These are phyloP conservation scores for Petrocephalus sullivani DNA, from an alignment of 2,797 vertebrate genomes.

Conservation along the genomic window DNA sequence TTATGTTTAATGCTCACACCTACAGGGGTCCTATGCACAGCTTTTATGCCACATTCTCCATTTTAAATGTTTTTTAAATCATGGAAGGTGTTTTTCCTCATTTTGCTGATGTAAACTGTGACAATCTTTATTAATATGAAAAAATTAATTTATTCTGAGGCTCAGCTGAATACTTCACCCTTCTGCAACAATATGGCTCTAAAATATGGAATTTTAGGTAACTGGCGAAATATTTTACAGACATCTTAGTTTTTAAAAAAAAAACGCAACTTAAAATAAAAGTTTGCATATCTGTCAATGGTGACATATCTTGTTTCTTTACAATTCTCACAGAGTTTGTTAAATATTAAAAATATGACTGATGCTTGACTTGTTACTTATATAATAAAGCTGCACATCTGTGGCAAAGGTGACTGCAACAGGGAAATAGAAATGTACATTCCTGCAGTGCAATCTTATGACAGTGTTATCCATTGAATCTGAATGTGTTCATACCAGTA, in stretches of 20 bases:
- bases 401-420: slow-evolving; percentile 35
- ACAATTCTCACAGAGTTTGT: slow-evolving; percentile 26
- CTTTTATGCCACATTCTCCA: neutral
- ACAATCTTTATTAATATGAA: slow-evolving; percentile 22
- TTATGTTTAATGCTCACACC: slow-evolving; percentile 5
- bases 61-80: neutral
- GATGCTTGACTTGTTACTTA: slow-evolving; percentile 30
- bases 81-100: slow-evolving; percentile 1
- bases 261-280: slow-evolving; percentile 27
- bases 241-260: slow-evolving; percentile 14
- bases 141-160: slow-evolving; percentile 49
- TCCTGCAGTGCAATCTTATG: slow-evolving; percentile 47
- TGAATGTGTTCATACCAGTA: slow-evolving; percentile 54
- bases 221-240: slow-evolving; percentile 25
- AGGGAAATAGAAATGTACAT: slow-evolving; percentile 38
- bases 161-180: slow-evolving; percentile 55
- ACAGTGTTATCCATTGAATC: slow-evolving; percentile 42
- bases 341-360: slow-evolving; percentile 32
- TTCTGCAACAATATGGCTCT: slow-evolving; percentile 61
- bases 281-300: slow-evolving; percentile 45
- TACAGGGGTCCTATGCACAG: neutral
- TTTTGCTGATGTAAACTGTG: slow-evolving; percentile 18
- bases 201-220: slow-evolving; percentile 41
- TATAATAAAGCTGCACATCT: slow-evolving; percentile 27
- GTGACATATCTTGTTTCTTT: slow-evolving; percentile 31